phyloP scores from a whole-genome alignment of 2,888 invertebrate species.

The Tetranychus piercei region DNA sequence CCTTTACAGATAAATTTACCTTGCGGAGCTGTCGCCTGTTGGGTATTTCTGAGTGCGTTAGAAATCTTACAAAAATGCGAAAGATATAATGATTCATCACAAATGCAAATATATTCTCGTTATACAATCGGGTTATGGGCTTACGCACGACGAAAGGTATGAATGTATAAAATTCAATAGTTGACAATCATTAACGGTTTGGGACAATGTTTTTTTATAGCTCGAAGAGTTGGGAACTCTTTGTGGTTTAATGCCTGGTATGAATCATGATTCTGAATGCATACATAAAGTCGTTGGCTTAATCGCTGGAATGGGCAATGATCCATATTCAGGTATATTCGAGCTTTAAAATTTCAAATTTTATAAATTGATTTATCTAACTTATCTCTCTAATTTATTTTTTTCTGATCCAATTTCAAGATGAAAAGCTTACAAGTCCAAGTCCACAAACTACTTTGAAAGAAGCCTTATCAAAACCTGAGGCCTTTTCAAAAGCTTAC shows the following conservation, averaged over 20 bases:
- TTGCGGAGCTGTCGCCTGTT: constrained; percentile 67
- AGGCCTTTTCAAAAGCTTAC: constrained; percentile 71
- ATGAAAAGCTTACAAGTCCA: neutral
- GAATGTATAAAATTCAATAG: neutral
- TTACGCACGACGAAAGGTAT: constrained; percentile 63
- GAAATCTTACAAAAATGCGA: constrained; percentile 64
- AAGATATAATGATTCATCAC: constrained; percentile 30
- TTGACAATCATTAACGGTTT: neutral
- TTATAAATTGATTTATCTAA: constrained; percentile 4
- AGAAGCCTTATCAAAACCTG: constrained; percentile 71
- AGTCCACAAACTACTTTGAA: constrained; percentile 65
- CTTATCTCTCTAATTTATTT: no score
- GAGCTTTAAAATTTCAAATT: neutral
- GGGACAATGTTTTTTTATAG: constrained; percentile 37
- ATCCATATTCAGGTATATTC: constrained; percentile 26
- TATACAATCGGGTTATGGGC: constrained; percentile 72
- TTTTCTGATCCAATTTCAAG: neutral
- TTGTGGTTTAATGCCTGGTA: constrained; percentile 73
- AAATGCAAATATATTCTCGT: constrained; percentile 51
- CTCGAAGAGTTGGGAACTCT: constrained; percentile 63
- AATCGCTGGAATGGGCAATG: constrained; percentile 71
- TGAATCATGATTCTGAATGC: constrained; percentile 58
- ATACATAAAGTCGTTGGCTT: constrained; percentile 72
- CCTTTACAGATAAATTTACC: constrained; percentile 43
- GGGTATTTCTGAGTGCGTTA: constrained; percentile 76